Conservation (phyloP, 2,888 invertebrate genomes). For the Psococerastis gibbosa region DNA sequence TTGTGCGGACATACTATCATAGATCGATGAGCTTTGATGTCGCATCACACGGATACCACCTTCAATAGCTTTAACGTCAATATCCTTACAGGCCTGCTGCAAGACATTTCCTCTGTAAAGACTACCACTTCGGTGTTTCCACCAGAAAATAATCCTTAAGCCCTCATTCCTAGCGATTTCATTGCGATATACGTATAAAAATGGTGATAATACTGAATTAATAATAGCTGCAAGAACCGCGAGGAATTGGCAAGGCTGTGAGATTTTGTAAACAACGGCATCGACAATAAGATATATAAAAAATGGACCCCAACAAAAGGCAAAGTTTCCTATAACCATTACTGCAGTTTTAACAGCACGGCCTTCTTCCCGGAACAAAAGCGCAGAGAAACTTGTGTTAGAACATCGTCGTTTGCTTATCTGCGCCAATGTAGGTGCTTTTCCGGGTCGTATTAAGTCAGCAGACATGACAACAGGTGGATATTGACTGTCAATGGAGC, state of each 20-base stretch:
- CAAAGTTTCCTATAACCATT: constrained; percentile 29
- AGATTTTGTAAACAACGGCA: neutral
- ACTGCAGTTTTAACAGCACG: constrained; percentile 31
- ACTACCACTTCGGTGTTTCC: neutral
- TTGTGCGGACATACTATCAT: constrained; percentile 21
- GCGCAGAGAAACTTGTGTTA: constrained; percentile 26
- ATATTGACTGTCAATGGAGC: neutral
- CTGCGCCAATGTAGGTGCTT: neutral
- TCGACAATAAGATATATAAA: constrained; percentile 18
- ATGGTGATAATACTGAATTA: constrained; percentile 20
- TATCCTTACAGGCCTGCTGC: constrained; percentile 2
- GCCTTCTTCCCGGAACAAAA: constrained; percentile 30
- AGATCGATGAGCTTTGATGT: constrained; percentile 18
- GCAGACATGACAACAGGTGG: neutral
- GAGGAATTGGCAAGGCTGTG: neutral
- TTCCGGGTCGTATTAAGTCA: neutral
- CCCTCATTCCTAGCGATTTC: constrained; percentile 25
- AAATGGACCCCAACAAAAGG: constrained; percentile 31
- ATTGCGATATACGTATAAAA: constrained; percentile 32
- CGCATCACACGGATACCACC: constrained; percentile 8
- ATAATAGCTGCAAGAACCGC: neutral
- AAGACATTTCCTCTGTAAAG: neutral
- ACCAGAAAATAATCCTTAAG: constrained; percentile 11
- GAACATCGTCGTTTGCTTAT: constrained; percentile 22
- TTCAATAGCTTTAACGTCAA: neutral